Evolutionary conservation across 2,113 vertebrate genomes (phyloP).

Genomic region (Tonatia bakeri): DNA sequence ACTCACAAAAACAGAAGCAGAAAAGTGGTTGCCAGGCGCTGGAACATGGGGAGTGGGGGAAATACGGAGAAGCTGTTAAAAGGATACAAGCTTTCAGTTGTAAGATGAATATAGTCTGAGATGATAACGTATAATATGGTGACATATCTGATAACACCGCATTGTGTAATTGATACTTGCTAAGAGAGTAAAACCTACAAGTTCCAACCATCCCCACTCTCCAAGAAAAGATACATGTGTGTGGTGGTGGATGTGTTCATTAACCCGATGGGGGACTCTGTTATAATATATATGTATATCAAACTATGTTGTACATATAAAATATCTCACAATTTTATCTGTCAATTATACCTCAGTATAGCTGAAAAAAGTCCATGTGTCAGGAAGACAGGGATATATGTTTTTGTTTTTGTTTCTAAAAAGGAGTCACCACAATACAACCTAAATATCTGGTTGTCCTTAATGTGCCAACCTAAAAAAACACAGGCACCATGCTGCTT

Average conservation of each 20-base stretch:
- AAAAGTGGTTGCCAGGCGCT: not conserved
- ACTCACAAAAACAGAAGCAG: not conserved
- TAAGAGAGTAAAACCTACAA: not conserved
- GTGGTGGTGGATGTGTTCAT: not conserved
- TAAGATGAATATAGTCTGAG: not conserved
- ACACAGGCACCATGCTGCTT: not conserved
- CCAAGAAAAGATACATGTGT: not conserved
- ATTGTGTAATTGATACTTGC: not conserved
- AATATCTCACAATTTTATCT: not conserved
- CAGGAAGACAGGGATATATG: not conserved
- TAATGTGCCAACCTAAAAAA: not conserved
- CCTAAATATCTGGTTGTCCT: not conserved
- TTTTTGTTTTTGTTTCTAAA: not conserved
- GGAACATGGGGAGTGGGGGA: too few species aligned
- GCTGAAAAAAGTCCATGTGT: not conserved
- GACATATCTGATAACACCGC: not conserved
- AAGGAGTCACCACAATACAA: not conserved
- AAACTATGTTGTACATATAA: not conserved
- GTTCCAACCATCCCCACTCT: not conserved
- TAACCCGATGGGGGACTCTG: not conserved
- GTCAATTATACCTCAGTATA: not conserved
- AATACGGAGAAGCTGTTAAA: not conserved
- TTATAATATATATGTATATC: not conserved
- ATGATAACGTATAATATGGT: not conserved
- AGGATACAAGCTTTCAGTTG: not conserved